phyloP scores from a whole-genome alignment of 2,888 invertebrate genomes.

The Campoletis raptor region DNA sequence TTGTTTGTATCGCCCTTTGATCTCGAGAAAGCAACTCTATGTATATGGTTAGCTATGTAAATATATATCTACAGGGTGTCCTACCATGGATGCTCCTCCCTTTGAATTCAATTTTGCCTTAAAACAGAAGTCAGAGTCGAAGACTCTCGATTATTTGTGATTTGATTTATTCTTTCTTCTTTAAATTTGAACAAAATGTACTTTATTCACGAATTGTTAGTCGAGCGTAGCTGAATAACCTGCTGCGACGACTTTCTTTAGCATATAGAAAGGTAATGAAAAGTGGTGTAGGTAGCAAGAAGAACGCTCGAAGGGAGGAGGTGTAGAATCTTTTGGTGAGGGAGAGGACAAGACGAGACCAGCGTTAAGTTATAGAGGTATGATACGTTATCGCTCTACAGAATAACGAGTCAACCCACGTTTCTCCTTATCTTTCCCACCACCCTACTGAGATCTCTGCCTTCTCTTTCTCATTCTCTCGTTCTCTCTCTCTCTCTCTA shows the following conservation, averaged over 20 bases:
- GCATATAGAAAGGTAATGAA: constrained; percentile 36
- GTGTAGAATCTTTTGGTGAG: constrained; percentile 16
- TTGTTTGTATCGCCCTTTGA: constrained; percentile 55
- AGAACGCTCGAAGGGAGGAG: constrained; percentile 54
- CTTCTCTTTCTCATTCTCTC: constrained; percentile 50
- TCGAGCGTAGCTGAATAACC: background rate
- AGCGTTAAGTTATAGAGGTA: constrained; percentile 78
- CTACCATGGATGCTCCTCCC: background rate
- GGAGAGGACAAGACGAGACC: constrained; percentile 70
- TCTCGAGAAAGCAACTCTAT: constrained; percentile 27
- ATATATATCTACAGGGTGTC: background rate
- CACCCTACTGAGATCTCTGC: constrained; percentile 60
- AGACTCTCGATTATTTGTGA: background rate
- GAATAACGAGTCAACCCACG: constrained; percentile 81
- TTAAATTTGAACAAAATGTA: background rate
- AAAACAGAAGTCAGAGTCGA: background rate
- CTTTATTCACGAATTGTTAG: background rate
- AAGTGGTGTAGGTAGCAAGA: constrained; percentile 53
- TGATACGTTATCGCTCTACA: constrained; percentile 80
- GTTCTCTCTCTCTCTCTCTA: constrained; percentile 57
- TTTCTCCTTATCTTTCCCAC: constrained; percentile 79
- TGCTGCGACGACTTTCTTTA: background rate
- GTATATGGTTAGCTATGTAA: constrained; percentile 1
- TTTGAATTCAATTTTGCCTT: background rate
- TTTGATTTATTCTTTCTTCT: background rate